These are phyloP conservation scores for Tenthredo mesomela DNA, from an alignment of 2,888 invertebrate genomes.

Conservation along the genomic window DNA sequence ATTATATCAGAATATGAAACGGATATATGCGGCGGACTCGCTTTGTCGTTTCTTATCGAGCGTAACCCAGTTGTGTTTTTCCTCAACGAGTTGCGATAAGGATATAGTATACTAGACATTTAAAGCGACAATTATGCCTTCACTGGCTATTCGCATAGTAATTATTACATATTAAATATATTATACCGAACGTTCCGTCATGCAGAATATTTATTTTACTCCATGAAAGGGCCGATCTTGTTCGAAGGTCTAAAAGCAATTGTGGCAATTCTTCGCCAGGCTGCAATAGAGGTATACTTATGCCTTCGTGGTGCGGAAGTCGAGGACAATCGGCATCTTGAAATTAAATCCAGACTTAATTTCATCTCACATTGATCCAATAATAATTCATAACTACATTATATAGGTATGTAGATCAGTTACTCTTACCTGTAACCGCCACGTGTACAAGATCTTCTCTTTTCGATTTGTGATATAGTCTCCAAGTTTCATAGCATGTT, in stretches of 20 bases:
- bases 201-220: constrained; percentile 86
- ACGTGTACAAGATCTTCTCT: constrained; percentile 85
- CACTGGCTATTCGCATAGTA: background rate
- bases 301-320: constrained; percentile 83
- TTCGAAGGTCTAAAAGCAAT: constrained; percentile 87
- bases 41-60: constrained; percentile 7
- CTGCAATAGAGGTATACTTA: constrained; percentile 86
- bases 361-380: background rate
- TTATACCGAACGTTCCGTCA: constrained; percentile 85
- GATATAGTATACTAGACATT: background rate
- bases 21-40: constrained; percentile 7
- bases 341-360: constrained; percentile 31
- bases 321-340: constrained; percentile 89
- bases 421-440: constrained; percentile 83
- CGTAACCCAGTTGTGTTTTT: constrained; percentile 28
- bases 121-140: background rate
- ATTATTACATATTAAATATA: background rate
- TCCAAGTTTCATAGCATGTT: constrained; percentile 89
- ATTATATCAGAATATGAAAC: background rate
- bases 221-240: constrained; percentile 85
- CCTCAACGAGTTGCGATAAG: constrained; percentile 58
- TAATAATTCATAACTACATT: background rate
- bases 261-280: constrained; percentile 89
- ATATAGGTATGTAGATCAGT: background rate
- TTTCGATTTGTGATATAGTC: constrained; percentile 82